Percentiles rank a stretch among this genome's conserved stretches.
phyloP scores from a whole-genome alignment of 1,140 invertebrate genomes.

The Drosophila carrolli region DNA sequence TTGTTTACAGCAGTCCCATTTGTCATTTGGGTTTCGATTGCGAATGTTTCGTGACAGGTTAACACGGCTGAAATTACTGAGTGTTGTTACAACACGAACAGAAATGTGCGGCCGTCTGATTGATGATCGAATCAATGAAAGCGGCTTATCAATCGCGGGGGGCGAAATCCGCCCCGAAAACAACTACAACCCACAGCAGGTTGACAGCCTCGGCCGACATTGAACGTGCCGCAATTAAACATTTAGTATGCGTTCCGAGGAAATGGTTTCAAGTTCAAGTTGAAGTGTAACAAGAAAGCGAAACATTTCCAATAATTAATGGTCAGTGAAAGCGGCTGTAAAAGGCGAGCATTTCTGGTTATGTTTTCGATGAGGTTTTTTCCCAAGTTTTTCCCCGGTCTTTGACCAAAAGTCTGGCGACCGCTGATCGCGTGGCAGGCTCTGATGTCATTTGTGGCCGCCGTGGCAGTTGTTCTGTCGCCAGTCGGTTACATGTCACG shows the following conservation, averaged over 20 bases:
- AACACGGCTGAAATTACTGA: slow-evolving; percentile 37
- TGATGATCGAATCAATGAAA: slow-evolving; percentile 53
- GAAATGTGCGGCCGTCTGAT: slow-evolving; percentile 35
- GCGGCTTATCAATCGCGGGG: slow-evolving; percentile 36
- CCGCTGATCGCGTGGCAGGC: slow-evolving; percentile 37
- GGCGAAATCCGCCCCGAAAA: slow-evolving; percentile 8
- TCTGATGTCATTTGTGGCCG: slow-evolving; percentile 46
- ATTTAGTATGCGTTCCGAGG: slow-evolving; percentile 43
- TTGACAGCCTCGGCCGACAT: slow-evolving; percentile 48
- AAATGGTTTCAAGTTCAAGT: slow-evolving; percentile 79
- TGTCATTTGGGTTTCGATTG: slow-evolving; percentile 26
- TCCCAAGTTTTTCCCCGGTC: background rate
- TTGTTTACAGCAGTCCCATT: slow-evolving; percentile 36
- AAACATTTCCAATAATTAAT: slow-evolving; percentile 54
- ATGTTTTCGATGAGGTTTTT: slow-evolving; percentile 13
- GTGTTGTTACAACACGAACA: slow-evolving; percentile 29
- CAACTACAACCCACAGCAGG: slow-evolving; percentile 51
- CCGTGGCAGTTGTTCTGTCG: slow-evolving; percentile 27
- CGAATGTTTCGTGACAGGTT: slow-evolving; percentile 38
- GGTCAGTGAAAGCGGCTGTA: slow-evolving; percentile 32
- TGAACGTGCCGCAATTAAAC: slow-evolving; percentile 64
- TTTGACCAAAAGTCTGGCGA: background rate
- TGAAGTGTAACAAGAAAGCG: slow-evolving; percentile 54
- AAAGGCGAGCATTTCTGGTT: slow-evolving; percentile 37
- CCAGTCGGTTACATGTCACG: slow-evolving; percentile 66